These are phyloP conservation scores for Engystomops pustulosus DNA, from an alignment of 2,113 vertebrate species.

Conservation along the genomic window DNA sequence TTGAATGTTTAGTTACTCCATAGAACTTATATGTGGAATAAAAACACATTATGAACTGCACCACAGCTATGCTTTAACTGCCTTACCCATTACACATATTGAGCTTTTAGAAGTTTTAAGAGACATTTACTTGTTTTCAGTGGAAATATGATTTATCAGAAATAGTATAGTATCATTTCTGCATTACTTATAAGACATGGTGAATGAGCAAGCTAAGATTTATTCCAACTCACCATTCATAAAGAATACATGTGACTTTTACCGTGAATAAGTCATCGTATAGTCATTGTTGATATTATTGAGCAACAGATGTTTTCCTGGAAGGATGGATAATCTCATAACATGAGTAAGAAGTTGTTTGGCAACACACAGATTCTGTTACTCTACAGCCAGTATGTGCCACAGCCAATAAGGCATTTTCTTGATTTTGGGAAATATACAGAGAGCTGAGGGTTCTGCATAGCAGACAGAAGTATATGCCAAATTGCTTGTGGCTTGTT, in stretches of 20 bases:
- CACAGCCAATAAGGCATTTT: background rate
- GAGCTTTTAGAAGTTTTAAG: background rate
- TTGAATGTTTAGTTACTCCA: no score
- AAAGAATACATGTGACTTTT: background rate
- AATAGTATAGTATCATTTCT: background rate
- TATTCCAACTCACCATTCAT: background rate
- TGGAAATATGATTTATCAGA: background rate
- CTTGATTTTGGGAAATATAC: background rate
- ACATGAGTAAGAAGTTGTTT: constrained; percentile 16
- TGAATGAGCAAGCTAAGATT: background rate
- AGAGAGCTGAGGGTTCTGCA: background rate
- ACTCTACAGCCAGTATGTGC: background rate
- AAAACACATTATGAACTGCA: no score
- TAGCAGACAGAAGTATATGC: background rate
- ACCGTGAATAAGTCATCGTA: background rate
- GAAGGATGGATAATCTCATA: constrained; percentile 2
- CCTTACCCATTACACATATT: no score
- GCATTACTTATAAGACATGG: background rate
- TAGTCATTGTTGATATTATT: constrained; percentile 6
- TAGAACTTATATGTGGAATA: no score
- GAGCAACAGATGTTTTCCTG: constrained; percentile 4
- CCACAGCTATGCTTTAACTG: no score
- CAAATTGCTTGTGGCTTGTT: background rate
- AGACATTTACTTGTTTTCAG: background rate
- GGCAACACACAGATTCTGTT: background rate